These are phyloP conservation scores for Macropus fuliginosus DNA, from an alignment of 2,797 vertebrate species.

Conservation along the genomic window DNA sequence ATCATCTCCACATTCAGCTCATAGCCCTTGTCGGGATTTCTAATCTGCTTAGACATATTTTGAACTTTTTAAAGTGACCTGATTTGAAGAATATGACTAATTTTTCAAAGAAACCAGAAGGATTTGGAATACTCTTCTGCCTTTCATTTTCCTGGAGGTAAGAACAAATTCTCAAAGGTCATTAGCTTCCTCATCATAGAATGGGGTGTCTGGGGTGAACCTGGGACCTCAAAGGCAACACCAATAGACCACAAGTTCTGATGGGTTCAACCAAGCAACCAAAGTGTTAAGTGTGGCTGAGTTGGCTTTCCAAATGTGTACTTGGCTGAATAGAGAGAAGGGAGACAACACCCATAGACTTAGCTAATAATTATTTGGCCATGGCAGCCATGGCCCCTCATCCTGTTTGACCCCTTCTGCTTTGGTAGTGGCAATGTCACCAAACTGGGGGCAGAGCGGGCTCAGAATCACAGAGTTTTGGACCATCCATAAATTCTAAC, in stretches of 20 bases:
- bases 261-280: not conserved
- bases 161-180: not conserved
- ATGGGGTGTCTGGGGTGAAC: fast-evolving
- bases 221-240: not conserved
- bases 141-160: not conserved
- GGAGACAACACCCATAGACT: not conserved
- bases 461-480: not conserved
- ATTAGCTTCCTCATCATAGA: not conserved
- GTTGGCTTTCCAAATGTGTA: not conserved
- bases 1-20: not conserved
- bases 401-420: not conserved
- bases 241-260: not conserved
- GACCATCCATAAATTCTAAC: not conserved
- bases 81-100: not conserved
- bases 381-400: not conserved
- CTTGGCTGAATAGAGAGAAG: not conserved
- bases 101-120: not conserved
- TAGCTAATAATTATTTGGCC: not conserved
- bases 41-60: not conserved
- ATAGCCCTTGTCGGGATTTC: not conserved
- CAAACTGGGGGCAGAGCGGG: not conserved
- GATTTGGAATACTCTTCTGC: not conserved
- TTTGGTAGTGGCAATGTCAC: not conserved
- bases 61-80: not conserved
- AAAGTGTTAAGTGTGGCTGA: not conserved